Evolutionary conservation across 2,113 vertebrate species (phyloP), one percentile per base, ranked within the genome.

Genomic region (Tragulus kanchil): DNA sequence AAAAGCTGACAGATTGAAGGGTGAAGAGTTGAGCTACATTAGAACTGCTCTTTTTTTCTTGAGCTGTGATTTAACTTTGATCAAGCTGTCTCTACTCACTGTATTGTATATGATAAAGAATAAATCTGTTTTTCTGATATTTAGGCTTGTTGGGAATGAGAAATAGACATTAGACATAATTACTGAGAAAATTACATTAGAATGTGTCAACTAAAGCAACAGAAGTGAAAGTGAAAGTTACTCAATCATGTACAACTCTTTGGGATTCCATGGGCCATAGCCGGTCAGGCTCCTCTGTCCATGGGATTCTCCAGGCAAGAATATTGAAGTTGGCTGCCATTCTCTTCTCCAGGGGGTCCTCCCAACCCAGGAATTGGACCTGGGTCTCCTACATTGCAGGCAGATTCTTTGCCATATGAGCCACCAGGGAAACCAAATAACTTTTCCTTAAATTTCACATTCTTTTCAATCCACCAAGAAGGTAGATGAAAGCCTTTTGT

Each of bases 121-220:
- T 54, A 97, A 92, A 19, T 71, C 11, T 10, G 92, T 82, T 69
- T 26, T 91, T 92, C 77, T 93, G 59, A 59, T 85, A 93, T 67
- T 95, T 95, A 87, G 94, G 26, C 45, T 93, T 95, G 1, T 8
- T n/a, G 28, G 52, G 45, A 71, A 4, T 73, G 15, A 97, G 31
- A 92, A 58, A 69, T 36, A 95, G 26, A 96, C 89, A 93, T 92
- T 67, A 83, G 91, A 89, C 28, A 88, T 87, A 92, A 86, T 94
- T 85, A 79, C 59, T 95, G 45, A 11, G 14, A 95, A 93, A 93
- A 84, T 78, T 85, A 52, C 58, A 78, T 93, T 90, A 95, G 61
- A 73, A 28, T 97, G 25, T 6, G 95, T 92, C 86, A 86, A 85
- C 45, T 93, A 89, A 86, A 65, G 14, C 42, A 64, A 87, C 75